These are phyloP conservation scores for Eudemis profundana DNA, from an alignment of 2,888 invertebrate genomes.

Conservation along the genomic window DNA sequence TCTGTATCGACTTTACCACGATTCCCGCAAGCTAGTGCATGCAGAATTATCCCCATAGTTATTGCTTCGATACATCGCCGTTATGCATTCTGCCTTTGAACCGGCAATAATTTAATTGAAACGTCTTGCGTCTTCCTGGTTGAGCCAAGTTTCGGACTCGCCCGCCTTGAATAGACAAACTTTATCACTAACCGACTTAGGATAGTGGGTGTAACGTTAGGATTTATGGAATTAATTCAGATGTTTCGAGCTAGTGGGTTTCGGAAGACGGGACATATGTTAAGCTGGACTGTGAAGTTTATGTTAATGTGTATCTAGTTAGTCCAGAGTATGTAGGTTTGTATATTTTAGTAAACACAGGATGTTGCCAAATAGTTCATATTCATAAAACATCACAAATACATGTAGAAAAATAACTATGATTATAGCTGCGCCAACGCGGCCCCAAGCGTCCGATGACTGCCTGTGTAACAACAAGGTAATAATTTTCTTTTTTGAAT, in stretches of 20 bases:
- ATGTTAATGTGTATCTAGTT: background rate
- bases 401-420: too few relatives aligned
- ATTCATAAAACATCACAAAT: too few relatives aligned
- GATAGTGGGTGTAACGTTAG: constrained; percentile 34
- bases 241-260: constrained; percentile 10
- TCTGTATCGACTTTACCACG: background rate
- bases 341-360: too few relatives aligned
- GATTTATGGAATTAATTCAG: constrained; percentile 40
- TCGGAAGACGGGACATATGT: constrained; percentile 2
- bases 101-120: constrained; percentile 79
- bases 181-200: constrained; percentile 67
- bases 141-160: constrained; percentile 61
- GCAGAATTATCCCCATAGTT: constrained; percentile 70
- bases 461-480: too few relatives aligned
- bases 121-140: constrained; percentile 59
- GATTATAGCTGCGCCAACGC: too few relatives aligned
- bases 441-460: too few relatives aligned
- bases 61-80: constrained; percentile 58
- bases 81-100: constrained; percentile 79
- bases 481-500: too few relatives aligned
- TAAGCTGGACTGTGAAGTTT: background rate
- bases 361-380: too few relatives aligned
- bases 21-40: constrained; percentile 51
- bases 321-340: background rate
- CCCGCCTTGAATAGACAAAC: constrained; percentile 65